A percentile compares a stretch with the other conserved stretches of the same genome.
Evolutionary conservation across 2,888 invertebrate genomes (phyloP).

Genomic region (Mactromeris polynyma): DNA sequence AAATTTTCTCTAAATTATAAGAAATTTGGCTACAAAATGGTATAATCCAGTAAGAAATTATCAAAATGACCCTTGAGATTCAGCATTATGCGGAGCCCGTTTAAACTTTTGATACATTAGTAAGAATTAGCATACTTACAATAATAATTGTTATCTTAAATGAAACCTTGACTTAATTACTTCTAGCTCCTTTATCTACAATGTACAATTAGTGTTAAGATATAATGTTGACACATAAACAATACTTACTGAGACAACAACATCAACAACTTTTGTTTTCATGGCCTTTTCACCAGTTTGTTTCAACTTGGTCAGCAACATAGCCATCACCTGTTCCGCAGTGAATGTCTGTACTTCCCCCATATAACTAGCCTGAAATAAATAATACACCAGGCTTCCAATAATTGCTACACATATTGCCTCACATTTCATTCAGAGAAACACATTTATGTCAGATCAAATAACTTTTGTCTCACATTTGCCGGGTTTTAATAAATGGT

Average conservation of each 20-base stretch:
- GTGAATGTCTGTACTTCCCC: slow-evolving; percentile 91
- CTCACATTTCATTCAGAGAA: too few relatives aligned
- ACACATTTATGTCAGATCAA: too few relatives aligned
- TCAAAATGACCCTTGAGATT: too few relatives aligned
- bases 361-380: slow-evolving; percentile 92
- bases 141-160: not conserved
- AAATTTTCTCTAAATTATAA: too few relatives aligned
- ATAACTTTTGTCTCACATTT: too few relatives aligned
- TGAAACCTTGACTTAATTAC: not conserved
- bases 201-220: not conserved
- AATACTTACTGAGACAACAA: slow-evolving; percentile 88
- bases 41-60: too few relatives aligned
- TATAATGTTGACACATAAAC: not conserved
- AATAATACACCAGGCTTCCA: not conserved
- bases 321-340: slow-evolving; percentile 98
- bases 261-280: slow-evolving; percentile 93
- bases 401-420: not conserved
- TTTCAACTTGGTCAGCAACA: slow-evolving; percentile 98
- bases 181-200: not conserved
- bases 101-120: too few relatives aligned
- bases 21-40: too few relatives aligned
- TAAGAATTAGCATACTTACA: too few relatives aligned
- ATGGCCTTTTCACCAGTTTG: slow-evolving; percentile 95
- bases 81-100: too few relatives aligned
- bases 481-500: too few relatives aligned